Conservation (phyloP, 2,888 invertebrate species). For the Fragum fragum region DNA sequence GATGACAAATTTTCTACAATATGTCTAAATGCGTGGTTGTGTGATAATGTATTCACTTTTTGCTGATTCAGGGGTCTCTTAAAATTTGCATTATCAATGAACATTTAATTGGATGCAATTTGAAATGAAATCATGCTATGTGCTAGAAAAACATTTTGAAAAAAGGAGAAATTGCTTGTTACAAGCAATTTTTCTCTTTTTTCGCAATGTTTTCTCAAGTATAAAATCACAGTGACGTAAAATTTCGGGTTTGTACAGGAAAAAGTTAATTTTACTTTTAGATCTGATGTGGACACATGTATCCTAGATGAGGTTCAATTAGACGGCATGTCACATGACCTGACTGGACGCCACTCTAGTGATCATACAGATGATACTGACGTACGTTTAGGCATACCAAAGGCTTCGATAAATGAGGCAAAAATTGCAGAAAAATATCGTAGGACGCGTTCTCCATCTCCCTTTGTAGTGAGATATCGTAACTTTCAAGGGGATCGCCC, state of each 20-base stretch:
- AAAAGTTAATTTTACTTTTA: too few species aligned
- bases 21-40: too few species aligned
- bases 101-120: neutral
- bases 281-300: slow-evolving; percentile 57
- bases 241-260: too few species aligned
- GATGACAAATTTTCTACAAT: too few species aligned
- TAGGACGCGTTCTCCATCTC: slow-evolving; percentile 60
- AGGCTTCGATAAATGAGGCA: slow-evolving; percentile 51
- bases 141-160: too few species aligned
- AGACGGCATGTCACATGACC: slow-evolving; percentile 55
- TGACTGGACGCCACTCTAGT: slow-evolving; percentile 20
- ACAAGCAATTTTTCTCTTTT: too few species aligned
- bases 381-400: slow-evolving; percentile 61
- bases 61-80: neutral
- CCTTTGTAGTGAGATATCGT: slow-evolving; percentile 49
- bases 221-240: too few species aligned
- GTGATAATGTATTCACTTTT: too few species aligned
- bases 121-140: too few species aligned
- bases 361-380: slow-evolving; percentile 72
- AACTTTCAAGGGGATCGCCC: slow-evolving; percentile 44
- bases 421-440: slow-evolving; percentile 65
- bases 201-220: too few species aligned
- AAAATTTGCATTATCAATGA: neutral
- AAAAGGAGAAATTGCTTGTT: too few species aligned
- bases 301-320: slow-evolving; percentile 56